Conservation (phyloP, 2,888 invertebrate genomes). For the Sisyra terminalis region DNA sequence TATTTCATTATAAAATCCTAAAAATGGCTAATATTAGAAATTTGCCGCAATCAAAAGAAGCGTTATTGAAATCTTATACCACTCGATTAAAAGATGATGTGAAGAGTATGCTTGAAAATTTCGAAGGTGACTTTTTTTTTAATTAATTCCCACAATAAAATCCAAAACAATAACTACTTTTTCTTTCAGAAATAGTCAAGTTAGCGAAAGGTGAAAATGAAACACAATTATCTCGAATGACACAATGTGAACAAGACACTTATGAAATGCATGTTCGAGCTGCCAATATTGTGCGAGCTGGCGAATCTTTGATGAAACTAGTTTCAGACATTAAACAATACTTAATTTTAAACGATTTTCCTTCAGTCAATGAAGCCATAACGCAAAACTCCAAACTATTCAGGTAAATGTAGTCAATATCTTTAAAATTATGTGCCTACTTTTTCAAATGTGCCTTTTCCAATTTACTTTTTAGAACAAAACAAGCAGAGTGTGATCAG, state of each 20-base stretch:
- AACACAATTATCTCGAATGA: slow-evolving; percentile 74
- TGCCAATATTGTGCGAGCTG: slow-evolving; percentile 91
- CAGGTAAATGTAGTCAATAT: slow-evolving; percentile 19
- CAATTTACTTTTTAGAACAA: slow-evolving; percentile 37
- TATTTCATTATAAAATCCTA: too few relatives aligned
- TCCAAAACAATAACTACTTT: not conserved
- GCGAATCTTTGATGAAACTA: slow-evolving; percentile 91
- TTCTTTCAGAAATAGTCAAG: slow-evolving; percentile 67
- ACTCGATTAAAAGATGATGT: slow-evolving; percentile 91
- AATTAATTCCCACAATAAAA: not conserved
- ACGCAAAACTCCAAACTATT: slow-evolving; percentile 83
- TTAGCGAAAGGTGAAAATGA: slow-evolving; percentile 81
- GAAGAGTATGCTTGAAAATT: slow-evolving; percentile 94
- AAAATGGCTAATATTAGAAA: slow-evolving; percentile 25
- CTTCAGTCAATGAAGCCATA: slow-evolving; percentile 93
- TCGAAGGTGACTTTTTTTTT: slow-evolving; percentile 50
- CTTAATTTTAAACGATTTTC: slow-evolving; percentile 93
- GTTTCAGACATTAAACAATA: slow-evolving; percentile 98
- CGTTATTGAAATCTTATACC: slow-evolving; percentile 85
- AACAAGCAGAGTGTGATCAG: slow-evolving; percentile 85
- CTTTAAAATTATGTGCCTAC: not conserved
- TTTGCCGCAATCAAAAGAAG: slow-evolving; percentile 87
- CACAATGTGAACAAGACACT: slow-evolving; percentile 88
- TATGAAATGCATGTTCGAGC: slow-evolving; percentile 95
- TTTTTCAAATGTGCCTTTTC: not conserved